Evolutionary conservation across 2,797 vertebrate species (phyloP).

Genomic region (Phoebastria nigripes): DNA sequence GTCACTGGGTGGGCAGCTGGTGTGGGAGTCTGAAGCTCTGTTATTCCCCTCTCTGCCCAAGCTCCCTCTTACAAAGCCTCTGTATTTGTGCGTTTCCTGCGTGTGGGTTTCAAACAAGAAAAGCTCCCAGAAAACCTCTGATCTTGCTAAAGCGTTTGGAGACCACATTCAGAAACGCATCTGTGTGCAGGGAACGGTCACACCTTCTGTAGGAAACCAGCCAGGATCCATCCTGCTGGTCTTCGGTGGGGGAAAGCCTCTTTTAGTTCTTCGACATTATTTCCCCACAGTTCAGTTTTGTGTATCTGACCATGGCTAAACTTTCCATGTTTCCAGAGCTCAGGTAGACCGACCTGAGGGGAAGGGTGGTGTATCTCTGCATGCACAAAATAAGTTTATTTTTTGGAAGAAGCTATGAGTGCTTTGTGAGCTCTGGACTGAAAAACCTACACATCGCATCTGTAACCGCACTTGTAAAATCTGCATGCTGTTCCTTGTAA

Average conservation of each 20-base stretch:
- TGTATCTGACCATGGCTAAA: too few species aligned
- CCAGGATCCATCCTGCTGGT: not conserved
- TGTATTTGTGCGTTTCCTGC: not conserved
- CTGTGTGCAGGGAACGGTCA: fast-evolving
- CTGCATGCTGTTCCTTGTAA: not conserved
- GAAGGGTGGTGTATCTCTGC: not conserved
- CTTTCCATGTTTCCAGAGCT: not conserved
- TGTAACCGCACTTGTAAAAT: not conserved
- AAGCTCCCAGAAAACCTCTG: not conserved
- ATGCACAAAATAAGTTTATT: not conserved
- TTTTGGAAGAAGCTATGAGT: not conserved
- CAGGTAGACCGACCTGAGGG: fast-evolving
- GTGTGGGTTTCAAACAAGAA: not conserved
- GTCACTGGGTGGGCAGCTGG: not conserved
- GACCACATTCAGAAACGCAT: fast-evolving
- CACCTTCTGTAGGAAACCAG: not conserved
- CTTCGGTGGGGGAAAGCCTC: not conserved
- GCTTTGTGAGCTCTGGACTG: not conserved
- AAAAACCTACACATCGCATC: not conserved
- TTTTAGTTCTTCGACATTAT: not conserved
- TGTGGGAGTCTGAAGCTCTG: not conserved
- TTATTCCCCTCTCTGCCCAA: not conserved
- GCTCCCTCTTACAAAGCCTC: not conserved
- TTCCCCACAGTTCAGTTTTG: not conserved
- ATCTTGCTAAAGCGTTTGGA: not conserved